These are phyloP conservation scores for Sinocyclocheilus anshuiensis DNA, from an alignment of 2,113 vertebrate genomes.

Conservation along the genomic window DNA sequence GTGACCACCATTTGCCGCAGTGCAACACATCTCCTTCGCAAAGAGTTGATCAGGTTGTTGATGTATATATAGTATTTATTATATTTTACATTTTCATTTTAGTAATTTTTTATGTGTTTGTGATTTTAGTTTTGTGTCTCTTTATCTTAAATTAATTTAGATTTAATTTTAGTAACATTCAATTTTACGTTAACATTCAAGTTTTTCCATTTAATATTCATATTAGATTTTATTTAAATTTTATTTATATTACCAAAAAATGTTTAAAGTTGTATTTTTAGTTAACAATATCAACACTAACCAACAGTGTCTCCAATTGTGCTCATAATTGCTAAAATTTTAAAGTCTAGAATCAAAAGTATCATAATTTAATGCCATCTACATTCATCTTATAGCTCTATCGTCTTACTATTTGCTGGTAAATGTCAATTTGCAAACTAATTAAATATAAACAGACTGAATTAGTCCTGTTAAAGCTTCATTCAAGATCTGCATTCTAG, in stretches of 20 bases:
- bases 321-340: neutral
- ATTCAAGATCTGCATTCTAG: slow-evolving; percentile 31
- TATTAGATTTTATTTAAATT: neutral
- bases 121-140: neutral
- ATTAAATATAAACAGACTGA: neutral
- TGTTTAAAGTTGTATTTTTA: neutral
- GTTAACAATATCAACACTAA: neutral
- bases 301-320: neutral
- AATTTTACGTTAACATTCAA: neutral
- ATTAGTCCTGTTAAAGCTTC: neutral
- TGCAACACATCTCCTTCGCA: too few species aligned
- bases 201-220: too few species aligned
- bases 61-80: too few species aligned
- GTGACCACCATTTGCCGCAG: too few species aligned
- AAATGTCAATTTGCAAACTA: neutral
- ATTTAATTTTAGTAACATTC: neutral
- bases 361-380: neutral
- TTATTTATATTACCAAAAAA: neutral
- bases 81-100: too few species aligned
- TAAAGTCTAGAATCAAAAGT: neutral
- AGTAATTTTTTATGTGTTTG: too few species aligned
- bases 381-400: neutral
- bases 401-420: neutral
- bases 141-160: neutral
- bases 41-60: too few species aligned